Evolutionary conservation across 2,113 vertebrate genomes (phyloP).

Genomic region (Brachionichthys hirsutus): DNA sequence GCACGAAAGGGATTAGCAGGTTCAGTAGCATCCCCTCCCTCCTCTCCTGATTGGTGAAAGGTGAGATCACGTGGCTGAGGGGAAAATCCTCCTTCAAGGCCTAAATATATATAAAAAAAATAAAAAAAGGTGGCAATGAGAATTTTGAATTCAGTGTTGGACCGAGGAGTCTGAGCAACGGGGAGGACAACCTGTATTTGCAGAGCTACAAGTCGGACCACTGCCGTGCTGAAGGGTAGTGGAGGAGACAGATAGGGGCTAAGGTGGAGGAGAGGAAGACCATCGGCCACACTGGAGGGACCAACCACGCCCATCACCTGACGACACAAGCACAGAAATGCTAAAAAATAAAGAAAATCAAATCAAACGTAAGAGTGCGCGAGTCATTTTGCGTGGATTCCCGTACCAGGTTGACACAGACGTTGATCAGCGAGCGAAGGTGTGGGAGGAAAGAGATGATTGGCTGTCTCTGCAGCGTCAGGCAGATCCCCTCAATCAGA

Average conservation of each 20-base stretch:
- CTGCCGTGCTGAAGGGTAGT: conserved; percentile 98
- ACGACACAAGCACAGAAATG: background rate
- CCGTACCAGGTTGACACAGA: conserved; percentile 97
- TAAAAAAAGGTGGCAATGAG: background rate
- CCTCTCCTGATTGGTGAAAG: conserved; percentile 99
- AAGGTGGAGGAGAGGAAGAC: conserved; percentile 97
- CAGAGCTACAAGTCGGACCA: conserved; percentile 96
- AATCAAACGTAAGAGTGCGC: fast-evolving
- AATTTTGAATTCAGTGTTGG: background rate
- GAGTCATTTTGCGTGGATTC: background rate
- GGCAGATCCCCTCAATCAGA: conserved; percentile 99
- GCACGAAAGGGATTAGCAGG: conserved; percentile 96
- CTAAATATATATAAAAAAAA: conserved; percentile 64
- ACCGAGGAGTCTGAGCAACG: background rate
- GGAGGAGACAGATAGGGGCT: conserved; percentile 99
- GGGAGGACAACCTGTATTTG: conserved; percentile 90
- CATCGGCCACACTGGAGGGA: conserved; percentile 98
- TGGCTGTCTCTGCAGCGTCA: conserved; percentile 98
- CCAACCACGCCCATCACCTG: conserved; percentile 99
- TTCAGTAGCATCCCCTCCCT: conserved; percentile 99
- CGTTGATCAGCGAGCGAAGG: conserved; percentile 98
- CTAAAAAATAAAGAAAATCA: background rate
- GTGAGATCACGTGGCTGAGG: conserved; percentile 98
- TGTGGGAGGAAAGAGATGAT: conserved; percentile 99
- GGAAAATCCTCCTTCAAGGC: conserved; percentile 99